A percentile compares a stretch with the other conserved stretches of the same genome.
phyloP scores from a whole-genome alignment of 2,113 vertebrate species.

The Corythaixoides concolor region DNA sequence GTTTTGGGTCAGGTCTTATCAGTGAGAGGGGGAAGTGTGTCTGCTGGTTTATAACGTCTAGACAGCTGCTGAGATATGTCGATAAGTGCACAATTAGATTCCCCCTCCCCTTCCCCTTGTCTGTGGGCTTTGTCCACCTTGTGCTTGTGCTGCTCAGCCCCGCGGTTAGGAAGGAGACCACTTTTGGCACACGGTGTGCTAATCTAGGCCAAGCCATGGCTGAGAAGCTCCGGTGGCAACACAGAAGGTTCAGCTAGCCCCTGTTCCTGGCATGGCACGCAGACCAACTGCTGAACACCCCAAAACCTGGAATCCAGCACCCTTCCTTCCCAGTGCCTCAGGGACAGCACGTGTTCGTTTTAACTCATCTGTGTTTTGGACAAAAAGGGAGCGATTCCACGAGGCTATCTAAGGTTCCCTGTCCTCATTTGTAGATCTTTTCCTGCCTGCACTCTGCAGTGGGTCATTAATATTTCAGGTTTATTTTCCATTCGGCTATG shows the following conservation, averaged over 20 bases:
- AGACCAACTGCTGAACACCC: not conserved
- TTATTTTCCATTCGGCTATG: not conserved
- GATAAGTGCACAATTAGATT: not conserved
- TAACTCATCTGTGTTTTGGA: not conserved
- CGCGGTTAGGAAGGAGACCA: fast-evolving
- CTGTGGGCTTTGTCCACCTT: not conserved
- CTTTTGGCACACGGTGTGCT: fast-evolving
- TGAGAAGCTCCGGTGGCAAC: not conserved
- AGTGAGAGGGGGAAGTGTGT: not conserved
- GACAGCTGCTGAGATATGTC: not conserved
- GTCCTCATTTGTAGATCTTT: not conserved
- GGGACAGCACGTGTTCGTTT: fast-evolving
- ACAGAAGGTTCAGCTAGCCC: too few species aligned
- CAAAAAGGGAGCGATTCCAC: not conserved
- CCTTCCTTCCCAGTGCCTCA: not conserved
- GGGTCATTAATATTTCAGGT: conserved; percentile 59
- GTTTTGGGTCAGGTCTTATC: not conserved
- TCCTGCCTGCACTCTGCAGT: not conserved
- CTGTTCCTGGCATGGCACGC: fast-evolving
- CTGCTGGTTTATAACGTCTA: not conserved
- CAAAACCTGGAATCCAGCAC: fast-evolving
- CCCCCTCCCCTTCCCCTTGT: not conserved
- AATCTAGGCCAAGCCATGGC: fast-evolving
- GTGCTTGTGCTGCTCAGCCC: not conserved
- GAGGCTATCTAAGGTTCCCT: not conserved